Conservation (phyloP, 2,113 vertebrate genomes). For the Columba janthina region DNA sequence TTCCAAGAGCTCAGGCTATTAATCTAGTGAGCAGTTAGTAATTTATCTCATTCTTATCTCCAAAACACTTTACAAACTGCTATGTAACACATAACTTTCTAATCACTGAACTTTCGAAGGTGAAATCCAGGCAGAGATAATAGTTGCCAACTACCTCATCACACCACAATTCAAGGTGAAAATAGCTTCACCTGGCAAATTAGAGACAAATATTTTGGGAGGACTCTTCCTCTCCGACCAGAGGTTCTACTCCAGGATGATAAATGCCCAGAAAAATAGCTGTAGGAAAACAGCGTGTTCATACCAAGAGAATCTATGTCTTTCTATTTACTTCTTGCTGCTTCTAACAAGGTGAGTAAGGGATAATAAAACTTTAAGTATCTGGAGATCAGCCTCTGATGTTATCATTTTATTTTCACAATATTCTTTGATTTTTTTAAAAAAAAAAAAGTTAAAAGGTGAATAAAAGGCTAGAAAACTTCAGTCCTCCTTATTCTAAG, state of each 20-base stretch:
- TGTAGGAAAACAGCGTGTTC: neutral
- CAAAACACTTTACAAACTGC: neutral
- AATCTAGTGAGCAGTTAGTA: conserved; percentile 10
- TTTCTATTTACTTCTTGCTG: neutral
- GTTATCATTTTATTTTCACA: conserved; percentile 34
- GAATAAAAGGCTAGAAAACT: neutral
- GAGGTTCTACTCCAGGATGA: neutral
- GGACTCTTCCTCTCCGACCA: neutral
- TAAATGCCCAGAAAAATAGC: neutral
- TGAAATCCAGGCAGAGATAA: neutral
- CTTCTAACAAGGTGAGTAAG: neutral
- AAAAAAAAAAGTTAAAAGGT: neutral
- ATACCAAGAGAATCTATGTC: neutral
- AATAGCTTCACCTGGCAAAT: neutral
- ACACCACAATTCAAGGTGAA: neutral
- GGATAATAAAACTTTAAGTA: conserved; percentile 8
- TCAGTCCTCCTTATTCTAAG: neutral
- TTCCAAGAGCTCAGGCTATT: neutral
- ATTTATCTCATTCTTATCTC: conserved; percentile 14
- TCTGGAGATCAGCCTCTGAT: conserved; percentile 9
- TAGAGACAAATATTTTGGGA: neutral
- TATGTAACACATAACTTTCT: neutral
- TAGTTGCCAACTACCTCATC: neutral
- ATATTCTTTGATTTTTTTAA: neutral
- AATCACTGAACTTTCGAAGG: neutral